Evolutionary conservation across 2,113 vertebrate species (phyloP).

Genomic region (Bombycilla garrulus): DNA sequence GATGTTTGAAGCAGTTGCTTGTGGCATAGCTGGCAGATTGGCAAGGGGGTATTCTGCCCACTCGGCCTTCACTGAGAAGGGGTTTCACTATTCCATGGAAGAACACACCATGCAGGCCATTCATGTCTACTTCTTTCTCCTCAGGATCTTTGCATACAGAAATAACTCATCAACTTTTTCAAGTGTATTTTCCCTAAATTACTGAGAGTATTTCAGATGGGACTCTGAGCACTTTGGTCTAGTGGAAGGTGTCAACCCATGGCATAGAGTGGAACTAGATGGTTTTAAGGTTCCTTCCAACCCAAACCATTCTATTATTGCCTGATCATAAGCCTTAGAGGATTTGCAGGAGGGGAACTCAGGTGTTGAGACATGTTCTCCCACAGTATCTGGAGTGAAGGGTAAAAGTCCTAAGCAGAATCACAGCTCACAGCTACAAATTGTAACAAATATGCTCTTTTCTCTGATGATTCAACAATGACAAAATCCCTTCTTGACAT

Average conservation of each 20-base stretch:
- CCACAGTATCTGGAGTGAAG: neutral
- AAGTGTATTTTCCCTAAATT: neutral
- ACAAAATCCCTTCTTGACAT: neutral
- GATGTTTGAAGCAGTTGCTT: rapidly evolving
- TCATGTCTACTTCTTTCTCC: neutral
- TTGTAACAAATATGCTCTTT: neutral
- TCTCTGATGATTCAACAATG: neutral
- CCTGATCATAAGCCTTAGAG: neutral
- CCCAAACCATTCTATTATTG: neutral
- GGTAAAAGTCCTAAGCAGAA: neutral
- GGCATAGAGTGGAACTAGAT: neutral
- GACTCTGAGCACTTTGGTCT: neutral
- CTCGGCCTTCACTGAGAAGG: rapidly evolving
- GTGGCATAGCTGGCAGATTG: rapidly evolving
- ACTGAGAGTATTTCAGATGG: neutral
- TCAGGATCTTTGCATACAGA: neutral
- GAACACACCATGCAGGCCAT: neutral
- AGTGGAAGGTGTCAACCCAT: neutral
- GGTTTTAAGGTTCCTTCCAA: neutral
- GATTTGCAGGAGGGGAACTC: neutral
- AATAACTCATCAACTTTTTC: neutral
- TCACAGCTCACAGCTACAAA: neutral
- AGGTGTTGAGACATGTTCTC: neutral
- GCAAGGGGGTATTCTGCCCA: rapidly evolving
- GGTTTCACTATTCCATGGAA: rapidly evolving